Evolutionary conservation across 2,888 invertebrate genomes (phyloP).

Genomic region (Mythimna loreyi): DNA sequence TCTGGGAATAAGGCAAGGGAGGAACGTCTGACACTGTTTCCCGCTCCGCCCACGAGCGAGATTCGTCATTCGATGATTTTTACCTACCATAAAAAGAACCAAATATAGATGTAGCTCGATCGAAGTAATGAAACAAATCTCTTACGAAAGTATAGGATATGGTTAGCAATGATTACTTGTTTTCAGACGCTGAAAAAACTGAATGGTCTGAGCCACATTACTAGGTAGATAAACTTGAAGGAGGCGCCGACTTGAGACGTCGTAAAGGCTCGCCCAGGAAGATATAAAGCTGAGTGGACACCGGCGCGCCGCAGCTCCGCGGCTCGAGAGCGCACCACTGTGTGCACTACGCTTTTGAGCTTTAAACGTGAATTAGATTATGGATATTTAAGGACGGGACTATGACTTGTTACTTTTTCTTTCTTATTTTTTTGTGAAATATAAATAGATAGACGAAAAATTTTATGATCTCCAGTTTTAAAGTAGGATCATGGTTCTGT

Average conservation of each 20-base stretch:
- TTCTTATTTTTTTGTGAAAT: not conserved
- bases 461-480: too few species aligned
- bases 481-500: not conserved
- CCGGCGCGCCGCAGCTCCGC: constrained; percentile 4
- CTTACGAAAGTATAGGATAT: not conserved
- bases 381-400: not conserved
- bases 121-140: too few species aligned
- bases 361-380: constrained; percentile 18
- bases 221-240: not conserved
- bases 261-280: constrained; percentile 46
- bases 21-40: too few species aligned
- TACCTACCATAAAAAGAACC: too few species aligned
- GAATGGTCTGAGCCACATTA: constrained; percentile 10
- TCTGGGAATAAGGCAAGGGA: too few species aligned
- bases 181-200: not conserved
- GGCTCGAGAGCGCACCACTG: constrained; percentile 7
- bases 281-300: constrained; percentile 54
- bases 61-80: too few species aligned
- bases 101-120: too few species aligned
- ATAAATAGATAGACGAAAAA: not conserved
- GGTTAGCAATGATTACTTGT: not conserved
- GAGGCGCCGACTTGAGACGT: constrained; percentile 41
- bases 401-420: not conserved
- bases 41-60: too few species aligned
- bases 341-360: constrained; percentile 3